These are phyloP conservation scores for Leguminivora glycinivorella DNA, from an alignment of 1,140 invertebrate species.

Conservation along the genomic window DNA sequence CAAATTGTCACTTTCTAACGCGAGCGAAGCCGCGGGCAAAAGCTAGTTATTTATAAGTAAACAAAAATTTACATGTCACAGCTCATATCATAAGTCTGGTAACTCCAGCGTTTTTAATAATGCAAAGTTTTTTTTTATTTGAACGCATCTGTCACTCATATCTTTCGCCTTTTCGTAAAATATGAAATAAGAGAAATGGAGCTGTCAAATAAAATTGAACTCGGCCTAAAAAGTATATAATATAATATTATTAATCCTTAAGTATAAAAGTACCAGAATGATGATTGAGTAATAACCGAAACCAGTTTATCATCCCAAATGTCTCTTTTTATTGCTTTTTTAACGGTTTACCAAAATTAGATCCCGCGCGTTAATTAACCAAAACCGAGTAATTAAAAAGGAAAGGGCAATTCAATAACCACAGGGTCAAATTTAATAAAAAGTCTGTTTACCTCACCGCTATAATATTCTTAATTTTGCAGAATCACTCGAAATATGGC, in stretches of 20 bases:
- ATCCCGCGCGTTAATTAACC: constrained; percentile 17
- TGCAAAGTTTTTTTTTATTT: too few relatives aligned
- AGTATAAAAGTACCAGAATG: background rate
- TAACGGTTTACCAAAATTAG: constrained; percentile 17
- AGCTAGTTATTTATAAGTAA: too few relatives aligned
- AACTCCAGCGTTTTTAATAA: too few relatives aligned
- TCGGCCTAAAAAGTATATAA: too few relatives aligned
- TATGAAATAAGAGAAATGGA: too few relatives aligned
- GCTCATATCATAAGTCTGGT: too few relatives aligned
- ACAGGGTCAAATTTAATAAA: constrained; percentile 26
- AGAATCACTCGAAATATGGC: background rate
- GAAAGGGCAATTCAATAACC: constrained; percentile 23
- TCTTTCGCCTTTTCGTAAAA: too few relatives aligned
- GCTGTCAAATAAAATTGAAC: too few relatives aligned
- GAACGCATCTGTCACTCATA: too few relatives aligned
- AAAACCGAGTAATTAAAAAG: background rate
- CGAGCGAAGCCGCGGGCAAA: too few relatives aligned
- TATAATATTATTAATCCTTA: background rate
- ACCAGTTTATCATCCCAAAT: background rate
- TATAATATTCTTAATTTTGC: constrained; percentile 15
- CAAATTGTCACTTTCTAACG: too few relatives aligned
- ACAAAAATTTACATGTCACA: too few relatives aligned
- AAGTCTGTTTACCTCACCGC: constrained; percentile 1
- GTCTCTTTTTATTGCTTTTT: constrained; percentile 19
- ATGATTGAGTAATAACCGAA: background rate